These are phyloP conservation scores for Incurvaria masculella DNA, from an alignment of 2,888 invertebrate species.

Conservation along the genomic window DNA sequence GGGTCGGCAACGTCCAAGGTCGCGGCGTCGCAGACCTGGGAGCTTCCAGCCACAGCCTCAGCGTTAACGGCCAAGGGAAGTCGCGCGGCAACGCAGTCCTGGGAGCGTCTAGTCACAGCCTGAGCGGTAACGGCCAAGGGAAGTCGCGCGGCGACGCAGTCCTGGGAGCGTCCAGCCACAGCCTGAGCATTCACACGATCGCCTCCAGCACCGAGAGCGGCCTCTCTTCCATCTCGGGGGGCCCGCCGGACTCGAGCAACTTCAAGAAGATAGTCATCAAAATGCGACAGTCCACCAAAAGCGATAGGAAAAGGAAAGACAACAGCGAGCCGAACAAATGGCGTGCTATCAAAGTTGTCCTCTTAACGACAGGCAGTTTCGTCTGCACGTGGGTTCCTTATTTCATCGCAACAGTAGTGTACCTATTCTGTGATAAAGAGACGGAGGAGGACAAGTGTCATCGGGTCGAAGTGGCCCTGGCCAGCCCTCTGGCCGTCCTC, in stretches of 20 bases:
- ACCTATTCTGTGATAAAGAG: constrained; percentile 50
- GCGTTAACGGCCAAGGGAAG: background rate
- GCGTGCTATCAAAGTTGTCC: constrained; percentile 61
- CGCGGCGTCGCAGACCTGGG: background rate
- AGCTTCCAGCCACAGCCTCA: background rate
- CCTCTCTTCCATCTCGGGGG: background rate
- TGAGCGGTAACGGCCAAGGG: constrained; percentile 10
- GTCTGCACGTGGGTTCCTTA: constrained; percentile 63
- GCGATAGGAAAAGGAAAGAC: constrained; percentile 18
- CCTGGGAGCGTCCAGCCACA: background rate
- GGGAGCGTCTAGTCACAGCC: too few relatives aligned
- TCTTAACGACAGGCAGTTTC: constrained; percentile 60
- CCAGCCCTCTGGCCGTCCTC: constrained; percentile 57
- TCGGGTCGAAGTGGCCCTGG: constrained; percentile 44
- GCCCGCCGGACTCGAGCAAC: background rate
- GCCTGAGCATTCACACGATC: background rate
- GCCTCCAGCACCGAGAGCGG: background rate
- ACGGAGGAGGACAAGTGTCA: constrained; percentile 43
- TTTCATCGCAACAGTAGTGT: constrained; percentile 55
- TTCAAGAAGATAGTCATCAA: background rate
- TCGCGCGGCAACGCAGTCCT: too few relatives aligned
- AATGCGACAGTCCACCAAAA: constrained; percentile 10
- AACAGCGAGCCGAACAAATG: constrained; percentile 47
- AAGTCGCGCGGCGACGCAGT: too few relatives aligned
- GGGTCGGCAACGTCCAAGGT: constrained; percentile 12